phyloP scores from a whole-genome alignment of 2,797 vertebrate species.

The Zenarchopterus dispar region DNA sequence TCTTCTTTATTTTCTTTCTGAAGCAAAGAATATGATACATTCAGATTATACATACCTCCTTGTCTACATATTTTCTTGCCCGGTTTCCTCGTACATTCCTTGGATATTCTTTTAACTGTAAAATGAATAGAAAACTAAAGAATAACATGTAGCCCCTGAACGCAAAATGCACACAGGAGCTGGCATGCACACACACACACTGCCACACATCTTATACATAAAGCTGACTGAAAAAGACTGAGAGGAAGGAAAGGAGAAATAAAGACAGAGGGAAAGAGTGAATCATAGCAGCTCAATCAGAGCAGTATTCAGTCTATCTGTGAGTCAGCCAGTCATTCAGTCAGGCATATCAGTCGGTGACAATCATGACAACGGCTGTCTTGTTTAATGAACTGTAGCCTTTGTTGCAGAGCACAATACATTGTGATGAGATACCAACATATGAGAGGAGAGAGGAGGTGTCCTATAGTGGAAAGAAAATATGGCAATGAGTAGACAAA shows the following conservation, averaged over 20 bases:
- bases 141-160: constrained; percentile 98
- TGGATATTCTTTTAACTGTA: constrained; percentile 99
- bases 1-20: constrained; percentile 29
- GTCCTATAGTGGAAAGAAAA: constrained; percentile 80
- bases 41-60: constrained; percentile 99
- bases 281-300: constrained; percentile 69
- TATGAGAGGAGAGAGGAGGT: constrained; percentile 68
- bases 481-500: constrained; percentile 55
- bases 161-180: constrained; percentile 65
- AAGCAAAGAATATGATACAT: constrained; percentile 51
- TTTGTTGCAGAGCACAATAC: constrained; percentile 91
- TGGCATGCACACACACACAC: constrained; percentile 59
- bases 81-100: constrained; percentile 99
- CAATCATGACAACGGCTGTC: constrained; percentile 71
- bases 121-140: constrained; percentile 99
- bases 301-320: constrained; percentile 75
- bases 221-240: constrained; percentile 77
- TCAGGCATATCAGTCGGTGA: constrained; percentile 69
- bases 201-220: constrained; percentile 56
- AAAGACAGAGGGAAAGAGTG: constrained; percentile 55
- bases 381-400: constrained; percentile 82
- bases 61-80: constrained; percentile 99
- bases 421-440: constrained; percentile 88
- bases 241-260: constrained; percentile 42
- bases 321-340: constrained; percentile 57